Percentiles rank a stretch among this genome's conserved stretches.
Conservation (phyloP, 2,797 vertebrate species). For the Tauraco hartlaubi region DNA sequence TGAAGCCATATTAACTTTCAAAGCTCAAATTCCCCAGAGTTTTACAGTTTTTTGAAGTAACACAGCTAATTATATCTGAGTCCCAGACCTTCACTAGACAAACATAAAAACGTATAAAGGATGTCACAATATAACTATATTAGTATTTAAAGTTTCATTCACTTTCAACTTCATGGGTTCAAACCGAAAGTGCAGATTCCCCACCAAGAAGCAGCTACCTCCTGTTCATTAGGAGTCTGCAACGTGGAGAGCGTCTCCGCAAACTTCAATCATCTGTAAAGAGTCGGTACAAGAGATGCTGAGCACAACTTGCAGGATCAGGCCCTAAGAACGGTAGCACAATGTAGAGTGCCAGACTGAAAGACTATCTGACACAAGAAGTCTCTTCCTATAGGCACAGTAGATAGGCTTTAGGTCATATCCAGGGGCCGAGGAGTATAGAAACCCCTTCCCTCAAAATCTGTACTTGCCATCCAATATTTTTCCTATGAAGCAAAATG, state of each 20-base stretch:
- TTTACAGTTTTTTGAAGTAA: not conserved
- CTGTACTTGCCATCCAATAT: not conserved
- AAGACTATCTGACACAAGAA: not conserved
- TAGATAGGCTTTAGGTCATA: not conserved
- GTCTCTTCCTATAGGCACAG: not conserved
- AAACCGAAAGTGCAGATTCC: not conserved
- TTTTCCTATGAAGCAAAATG: not conserved
- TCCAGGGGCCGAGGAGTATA: not conserved
- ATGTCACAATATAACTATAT: not conserved
- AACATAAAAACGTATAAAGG: not conserved
- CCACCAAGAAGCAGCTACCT: not conserved
- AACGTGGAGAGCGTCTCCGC: not conserved
- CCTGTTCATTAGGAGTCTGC: not conserved
- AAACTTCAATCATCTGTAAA: not conserved
- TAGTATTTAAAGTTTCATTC: not conserved
- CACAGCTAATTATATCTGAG: not conserved
- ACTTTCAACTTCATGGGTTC: not conserved
- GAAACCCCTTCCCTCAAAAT: not conserved
- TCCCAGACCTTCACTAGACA: not conserved
- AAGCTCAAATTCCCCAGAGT: not conserved
- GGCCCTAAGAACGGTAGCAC: not conserved
- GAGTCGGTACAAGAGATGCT: not conserved
- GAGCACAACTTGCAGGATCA: not conserved
- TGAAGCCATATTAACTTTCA: not conserved
- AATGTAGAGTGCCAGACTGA: not conserved